A percentile compares a stretch with the other conserved stretches of the same genome.
Conservation (phyloP, 2,888 invertebrate genomes). For the Listrodromus nycthemerus region DNA sequence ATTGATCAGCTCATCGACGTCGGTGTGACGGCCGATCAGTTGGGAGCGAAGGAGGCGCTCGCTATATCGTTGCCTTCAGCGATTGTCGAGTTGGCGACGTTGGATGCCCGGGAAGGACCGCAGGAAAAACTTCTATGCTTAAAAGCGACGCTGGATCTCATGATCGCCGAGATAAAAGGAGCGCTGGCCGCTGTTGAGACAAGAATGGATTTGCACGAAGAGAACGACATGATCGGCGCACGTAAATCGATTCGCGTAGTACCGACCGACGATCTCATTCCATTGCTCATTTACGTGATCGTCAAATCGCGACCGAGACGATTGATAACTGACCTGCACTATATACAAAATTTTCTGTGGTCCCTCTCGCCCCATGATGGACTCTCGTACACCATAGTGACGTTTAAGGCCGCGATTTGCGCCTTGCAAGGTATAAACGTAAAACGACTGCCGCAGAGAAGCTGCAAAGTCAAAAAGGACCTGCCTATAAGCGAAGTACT, state of each 20-base stretch:
- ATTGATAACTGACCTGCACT: slow-evolving; percentile 84
- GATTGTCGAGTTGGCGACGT: slow-evolving; percentile 84
- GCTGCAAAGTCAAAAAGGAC: slow-evolving; percentile 70
- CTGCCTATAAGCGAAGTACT: slow-evolving; percentile 70
- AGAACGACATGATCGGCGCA: slow-evolving; percentile 64
- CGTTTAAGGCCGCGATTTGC: slow-evolving; percentile 71
- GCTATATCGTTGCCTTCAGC: slow-evolving; percentile 84
- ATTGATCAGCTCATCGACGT: slow-evolving; percentile 78
- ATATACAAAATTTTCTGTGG: slow-evolving; percentile 83
- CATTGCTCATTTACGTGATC: slow-evolving; percentile 83
- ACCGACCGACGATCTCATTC: slow-evolving; percentile 81
- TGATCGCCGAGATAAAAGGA: slow-evolving; percentile 84
- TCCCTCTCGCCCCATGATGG: slow-evolving; percentile 72
- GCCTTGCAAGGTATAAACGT: slow-evolving; percentile 70
- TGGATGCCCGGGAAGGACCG: slow-evolving; percentile 83
- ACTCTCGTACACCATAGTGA: slow-evolving; percentile 72
- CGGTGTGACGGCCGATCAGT: slow-evolving; percentile 83
- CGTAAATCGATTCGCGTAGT: slow-evolving; percentile 63
- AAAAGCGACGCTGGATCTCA: slow-evolving; percentile 84
- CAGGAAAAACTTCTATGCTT: slow-evolving; percentile 84
- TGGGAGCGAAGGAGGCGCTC: slow-evolving; percentile 83
- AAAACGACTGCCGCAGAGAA: slow-evolving; percentile 67
- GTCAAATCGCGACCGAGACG: slow-evolving; percentile 84
- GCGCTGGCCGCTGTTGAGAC: slow-evolving; percentile 82
- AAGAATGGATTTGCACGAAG: slow-evolving; percentile 62